Evolutionary conservation across 2,797 vertebrate genomes (phyloP).

Genomic region (Cyclopterus lumpus): DNA sequence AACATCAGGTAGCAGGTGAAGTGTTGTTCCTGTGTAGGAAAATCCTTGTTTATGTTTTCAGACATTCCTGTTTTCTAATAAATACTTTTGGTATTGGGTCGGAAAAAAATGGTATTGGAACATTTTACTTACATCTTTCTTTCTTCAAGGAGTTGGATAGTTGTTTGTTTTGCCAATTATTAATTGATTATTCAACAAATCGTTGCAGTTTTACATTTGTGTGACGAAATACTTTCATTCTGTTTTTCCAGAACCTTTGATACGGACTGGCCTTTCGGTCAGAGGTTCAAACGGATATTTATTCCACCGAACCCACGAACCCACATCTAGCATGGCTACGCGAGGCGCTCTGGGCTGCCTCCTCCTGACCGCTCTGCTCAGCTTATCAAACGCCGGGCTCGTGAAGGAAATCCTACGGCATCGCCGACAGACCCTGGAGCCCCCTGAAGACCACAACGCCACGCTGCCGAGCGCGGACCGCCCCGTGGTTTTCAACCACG

Average conservation of each 20-base stretch:
- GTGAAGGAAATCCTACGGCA: constrained; percentile 90
- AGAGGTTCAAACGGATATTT: constrained; percentile 33
- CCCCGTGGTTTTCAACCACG: constrained; percentile 93
- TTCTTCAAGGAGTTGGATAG: background rate
- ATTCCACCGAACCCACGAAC: constrained; percentile 16
- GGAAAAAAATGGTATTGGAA: background rate
- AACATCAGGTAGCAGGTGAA: no score
- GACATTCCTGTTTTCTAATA: no score
- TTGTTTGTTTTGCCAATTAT: background rate
- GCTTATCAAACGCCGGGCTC: constrained; percentile 81
- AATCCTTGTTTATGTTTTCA: no score
- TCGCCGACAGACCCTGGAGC: constrained; percentile 72
- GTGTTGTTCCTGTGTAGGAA: no score
- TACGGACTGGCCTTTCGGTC: constrained; percentile 8
- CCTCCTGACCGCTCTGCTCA: constrained; percentile 79
- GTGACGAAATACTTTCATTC: constrained; percentile 20
- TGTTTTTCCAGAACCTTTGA: constrained; percentile 61
- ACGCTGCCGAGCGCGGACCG: constrained; percentile 84
- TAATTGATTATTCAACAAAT: background rate
- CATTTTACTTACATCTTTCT: background rate
- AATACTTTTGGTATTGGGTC: background rate
- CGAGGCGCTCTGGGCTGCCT: constrained; percentile 76
- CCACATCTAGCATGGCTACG: constrained; percentile 82
- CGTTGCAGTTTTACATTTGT: constrained; percentile 2
- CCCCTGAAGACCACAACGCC: constrained; percentile 78